Conservation (phyloP, 92 coral and sea anemone species). For the Paramuricea clavata region DNA sequence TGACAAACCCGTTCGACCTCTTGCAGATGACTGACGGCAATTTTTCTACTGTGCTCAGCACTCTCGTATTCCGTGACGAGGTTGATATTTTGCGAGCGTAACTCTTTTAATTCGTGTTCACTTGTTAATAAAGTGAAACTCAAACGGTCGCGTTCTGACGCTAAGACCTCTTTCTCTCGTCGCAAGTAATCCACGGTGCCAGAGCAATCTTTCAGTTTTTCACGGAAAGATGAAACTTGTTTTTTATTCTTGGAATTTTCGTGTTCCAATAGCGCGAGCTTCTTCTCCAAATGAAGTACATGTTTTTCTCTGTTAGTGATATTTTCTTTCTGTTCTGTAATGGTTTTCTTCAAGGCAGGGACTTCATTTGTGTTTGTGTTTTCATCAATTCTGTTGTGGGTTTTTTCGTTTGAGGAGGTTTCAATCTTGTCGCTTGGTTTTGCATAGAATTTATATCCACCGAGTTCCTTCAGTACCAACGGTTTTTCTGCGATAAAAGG, state of each 20-base stretch:
- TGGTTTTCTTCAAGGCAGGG: constrained; percentile 4
- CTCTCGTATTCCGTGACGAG: constrained; percentile 33
- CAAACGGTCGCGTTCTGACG: constrained; percentile 39
- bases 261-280: constrained; percentile 3
- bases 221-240: constrained; percentile 31
- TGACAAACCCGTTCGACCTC: constrained; percentile 23
- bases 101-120: constrained; percentile 35
- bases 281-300: constrained; percentile 34
- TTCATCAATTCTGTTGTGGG: neutral
- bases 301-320: constrained; percentile 33
- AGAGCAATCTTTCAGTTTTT: constrained; percentile 30
- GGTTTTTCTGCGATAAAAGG: constrained; percentile 12
- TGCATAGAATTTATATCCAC: constrained; percentile 41
- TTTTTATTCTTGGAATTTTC: constrained; percentile 26
- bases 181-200: constrained; percentile 29
- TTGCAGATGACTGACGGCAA: constrained; percentile 39
- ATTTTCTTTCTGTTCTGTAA: constrained; percentile 16
- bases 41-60: constrained; percentile 28
- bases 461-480: constrained; percentile 26
- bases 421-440: constrained; percentile 8
- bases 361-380: neutral
- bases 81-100: constrained; percentile 34
- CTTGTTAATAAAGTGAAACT: constrained; percentile 3
- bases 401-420: neutral
- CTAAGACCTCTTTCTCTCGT: constrained; percentile 19